Percentiles rank a stretch among this genome's conserved stretches.
Evolutionary conservation across 2,797 vertebrate species (phyloP).

Genomic region (Coracias cyanogaster): DNA sequence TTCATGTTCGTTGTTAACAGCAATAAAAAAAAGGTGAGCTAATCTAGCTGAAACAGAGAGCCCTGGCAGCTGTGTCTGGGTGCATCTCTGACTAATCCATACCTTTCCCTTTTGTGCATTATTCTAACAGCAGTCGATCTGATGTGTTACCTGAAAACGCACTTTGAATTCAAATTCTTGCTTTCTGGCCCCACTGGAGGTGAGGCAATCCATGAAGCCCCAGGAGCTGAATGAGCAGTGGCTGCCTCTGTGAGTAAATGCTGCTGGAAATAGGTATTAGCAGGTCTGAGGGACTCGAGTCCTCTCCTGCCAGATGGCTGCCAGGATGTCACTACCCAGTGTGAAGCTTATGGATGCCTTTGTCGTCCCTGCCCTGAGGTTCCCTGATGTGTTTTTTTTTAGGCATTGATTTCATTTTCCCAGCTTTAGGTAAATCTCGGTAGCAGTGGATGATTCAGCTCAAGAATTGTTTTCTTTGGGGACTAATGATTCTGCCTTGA

Average conservation of each 20-base stretch:
- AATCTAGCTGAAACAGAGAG: background rate
- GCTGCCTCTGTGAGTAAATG: slow-evolving; percentile 33
- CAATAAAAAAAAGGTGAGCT: background rate
- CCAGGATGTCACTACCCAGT: background rate
- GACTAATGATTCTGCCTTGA: slow-evolving; percentile 36
- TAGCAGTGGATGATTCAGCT: background rate
- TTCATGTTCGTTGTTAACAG: background rate
- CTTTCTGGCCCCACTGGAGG: background rate
- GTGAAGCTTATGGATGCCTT: slow-evolving; percentile 19
- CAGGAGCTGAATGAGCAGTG: background rate
- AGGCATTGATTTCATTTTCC: slow-evolving; percentile 19
- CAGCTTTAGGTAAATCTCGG: background rate
- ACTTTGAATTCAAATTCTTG: background rate
- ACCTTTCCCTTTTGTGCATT: background rate
- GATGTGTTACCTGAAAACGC: background rate
- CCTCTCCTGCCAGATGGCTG: slow-evolving; percentile 41
- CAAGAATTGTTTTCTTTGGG: slow-evolving; percentile 16
- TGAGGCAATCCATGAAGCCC: background rate
- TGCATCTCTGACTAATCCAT: background rate
- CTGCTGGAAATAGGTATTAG: slow-evolving; percentile 39
- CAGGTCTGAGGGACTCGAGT: slow-evolving; percentile 5
- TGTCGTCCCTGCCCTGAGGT: background rate
- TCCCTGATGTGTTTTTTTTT: background rate
- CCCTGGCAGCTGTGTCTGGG: background rate
- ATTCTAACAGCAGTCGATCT: background rate